A percentile compares a stretch with the other conserved stretches of the same genome.
Conservation (phyloP, 2,888 invertebrate genomes). For the Drosophila kuntzei region DNA sequence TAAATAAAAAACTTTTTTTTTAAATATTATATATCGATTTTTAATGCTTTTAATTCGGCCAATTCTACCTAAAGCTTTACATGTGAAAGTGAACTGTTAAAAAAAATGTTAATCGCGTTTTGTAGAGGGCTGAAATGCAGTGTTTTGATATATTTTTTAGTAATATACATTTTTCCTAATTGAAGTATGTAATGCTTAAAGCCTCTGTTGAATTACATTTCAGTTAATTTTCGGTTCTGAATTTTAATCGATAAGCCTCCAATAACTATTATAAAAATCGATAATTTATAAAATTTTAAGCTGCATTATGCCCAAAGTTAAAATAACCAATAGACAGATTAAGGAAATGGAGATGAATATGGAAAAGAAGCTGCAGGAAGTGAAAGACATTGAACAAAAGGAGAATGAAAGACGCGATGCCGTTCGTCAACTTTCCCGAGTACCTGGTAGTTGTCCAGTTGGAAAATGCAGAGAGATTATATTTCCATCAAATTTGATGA, state of each 20-base stretch:
- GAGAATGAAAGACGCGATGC: background rate
- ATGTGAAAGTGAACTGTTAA: too few species aligned
- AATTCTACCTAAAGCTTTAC: too few species aligned
- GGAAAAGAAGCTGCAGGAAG: slow-evolving; percentile 35
- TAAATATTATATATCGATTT: background rate
- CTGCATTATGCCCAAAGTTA: slow-evolving; percentile 10
- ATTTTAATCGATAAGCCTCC: slow-evolving; percentile 6
- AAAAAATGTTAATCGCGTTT: too few species aligned
- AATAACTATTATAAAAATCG: background rate
- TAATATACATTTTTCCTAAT: background rate
- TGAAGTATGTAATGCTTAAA: slow-evolving; percentile 1
- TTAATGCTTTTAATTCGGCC: too few species aligned
- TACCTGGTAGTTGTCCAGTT: slow-evolving; percentile 46
- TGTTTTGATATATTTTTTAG: background rate
- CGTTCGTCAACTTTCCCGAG: slow-evolving; percentile 13
- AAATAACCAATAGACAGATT: slow-evolving; percentile 12
- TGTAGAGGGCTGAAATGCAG: too few species aligned
- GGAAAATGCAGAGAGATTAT: slow-evolving; percentile 36
- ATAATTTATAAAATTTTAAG: slow-evolving; percentile 12
- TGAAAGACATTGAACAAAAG: slow-evolving; percentile 13
- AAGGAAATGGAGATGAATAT: slow-evolving; percentile 22
- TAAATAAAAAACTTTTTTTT: background rate
- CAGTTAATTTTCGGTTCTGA: background rate
- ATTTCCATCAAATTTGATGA: slow-evolving; percentile 52
- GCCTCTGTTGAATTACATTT: background rate